Evolutionary conservation across 1,140 invertebrate genomes (phyloP), one percentile per base, ranked within the genome.

Genomic region (Steinernema khuongi): DNA sequence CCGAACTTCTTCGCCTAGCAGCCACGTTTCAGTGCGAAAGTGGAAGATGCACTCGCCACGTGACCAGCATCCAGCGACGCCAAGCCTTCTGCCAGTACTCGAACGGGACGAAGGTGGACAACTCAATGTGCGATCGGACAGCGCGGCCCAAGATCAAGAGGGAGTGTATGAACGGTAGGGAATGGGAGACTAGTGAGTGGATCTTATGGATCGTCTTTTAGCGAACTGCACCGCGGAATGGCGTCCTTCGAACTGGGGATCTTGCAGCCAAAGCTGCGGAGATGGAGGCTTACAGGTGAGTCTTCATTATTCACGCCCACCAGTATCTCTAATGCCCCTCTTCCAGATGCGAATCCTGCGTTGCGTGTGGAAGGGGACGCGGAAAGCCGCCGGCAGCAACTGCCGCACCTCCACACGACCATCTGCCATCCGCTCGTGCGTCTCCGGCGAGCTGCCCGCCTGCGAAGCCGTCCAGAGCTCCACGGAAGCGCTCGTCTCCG

Each of bases 21-120:
- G 1, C 32, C 26, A 7, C 19, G 1, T 69, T 82, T 80, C 31
- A 80, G 81, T 83, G 81, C 44, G 30, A 31, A 28, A 68, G 18
- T 7, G 76, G 72, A 31, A 78, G 80, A 19, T 81, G 80, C 66
- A 22, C 80, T 1, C 77, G 67, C 18, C 43, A 83, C 28, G 71
- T 71, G 31, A 75, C 71, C 19, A 18, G 28, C n/a, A 31, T 78
- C 74, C 74, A 79, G 73, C 36, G 72, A 41, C 68, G 82, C 33
- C 73, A 82, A 18, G 74, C 81, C 18, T 72, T 74, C 36, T 84
- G 82, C 69, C 67, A 75, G 19, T 85, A 75, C 67, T 36, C 41
- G 11, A 85, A 84, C 73, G 79, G 77, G 32, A 84, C 83, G 18
- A 50, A 70, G 32, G 75, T 78, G 36, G 81, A 85, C 31, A 75